Evolutionary conservation across 1,140 invertebrate species (phyloP).

Genomic region (Drosophila trapezifrons): DNA sequence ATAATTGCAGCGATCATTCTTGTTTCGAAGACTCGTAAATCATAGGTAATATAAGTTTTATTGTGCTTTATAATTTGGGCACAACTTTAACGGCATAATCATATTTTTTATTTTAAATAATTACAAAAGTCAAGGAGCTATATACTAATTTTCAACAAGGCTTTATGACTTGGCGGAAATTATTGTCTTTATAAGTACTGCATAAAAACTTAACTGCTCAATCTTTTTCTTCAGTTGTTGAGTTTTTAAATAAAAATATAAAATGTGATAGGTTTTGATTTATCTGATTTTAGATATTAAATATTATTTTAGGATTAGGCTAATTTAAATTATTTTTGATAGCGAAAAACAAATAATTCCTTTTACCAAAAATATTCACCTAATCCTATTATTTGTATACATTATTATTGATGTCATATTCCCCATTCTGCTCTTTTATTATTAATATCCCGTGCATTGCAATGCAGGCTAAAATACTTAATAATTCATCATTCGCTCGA

Average conservation of each 20-base stretch:
- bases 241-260: too few species aligned
- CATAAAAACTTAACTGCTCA: background rate
- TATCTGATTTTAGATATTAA: too few species aligned
- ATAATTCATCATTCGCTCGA: conserved; percentile 31
- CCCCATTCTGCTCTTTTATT: conserved; percentile 1
- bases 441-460: background rate
- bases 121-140: background rate
- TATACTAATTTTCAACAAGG: background rate
- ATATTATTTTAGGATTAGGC: too few species aligned
- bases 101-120: conserved; percentile 13
- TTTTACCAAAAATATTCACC: too few species aligned
- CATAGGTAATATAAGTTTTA: conserved; percentile 41
- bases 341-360: too few species aligned
- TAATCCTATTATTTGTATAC: background rate
- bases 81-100: conserved; percentile 35
- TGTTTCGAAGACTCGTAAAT: conserved; percentile 44
- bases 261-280: too few species aligned
- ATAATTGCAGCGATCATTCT: conserved; percentile 56
- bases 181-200: background rate
- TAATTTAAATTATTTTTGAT: too few species aligned
- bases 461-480: background rate
- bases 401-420: background rate
- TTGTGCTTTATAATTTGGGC: conserved; percentile 11
- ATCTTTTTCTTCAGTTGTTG: background rate
- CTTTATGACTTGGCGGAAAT: background rate